Percentiles rank a stretch among this genome's conserved stretches.
Conservation (phyloP, 2,888 invertebrate species). For the Diachrysia chrysitis region DNA sequence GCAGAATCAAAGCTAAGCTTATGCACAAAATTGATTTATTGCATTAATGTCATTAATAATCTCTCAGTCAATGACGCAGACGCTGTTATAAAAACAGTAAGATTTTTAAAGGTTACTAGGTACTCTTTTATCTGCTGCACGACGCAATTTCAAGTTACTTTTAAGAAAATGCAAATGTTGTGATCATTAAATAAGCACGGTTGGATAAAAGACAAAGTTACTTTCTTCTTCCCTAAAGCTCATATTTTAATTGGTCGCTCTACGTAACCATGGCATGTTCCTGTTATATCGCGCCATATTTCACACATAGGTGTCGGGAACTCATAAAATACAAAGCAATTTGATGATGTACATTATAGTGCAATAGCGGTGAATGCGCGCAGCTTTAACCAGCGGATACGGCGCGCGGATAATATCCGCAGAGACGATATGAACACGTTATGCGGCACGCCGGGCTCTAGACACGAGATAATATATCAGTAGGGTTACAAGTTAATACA, state of each 20-base stretch:
- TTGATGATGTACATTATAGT: no score
- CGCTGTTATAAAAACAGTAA: neutral
- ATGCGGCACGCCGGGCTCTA: neutral
- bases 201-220: neutral
- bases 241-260: neutral
- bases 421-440: conserved; percentile 13
- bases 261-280: neutral
- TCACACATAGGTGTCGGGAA: conserved; percentile 3
- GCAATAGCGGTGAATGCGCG: neutral
- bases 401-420: conserved; percentile 16
- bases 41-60: neutral
- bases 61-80: neutral
- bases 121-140: neutral
- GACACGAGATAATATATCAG: neutral
- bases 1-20: no score
- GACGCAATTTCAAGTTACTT: neutral
- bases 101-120: neutral
- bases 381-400: conserved; percentile 1
- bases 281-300: neutral
- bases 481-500: neutral
- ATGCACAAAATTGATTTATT: no score
- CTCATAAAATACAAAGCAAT: conserved; percentile 10
- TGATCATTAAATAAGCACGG: neutral
- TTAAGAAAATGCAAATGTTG: neutral
- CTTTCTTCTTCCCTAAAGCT: neutral